phyloP scores from a whole-genome alignment of 1,140 invertebrate genomes.

The Papilio aristodemus region DNA sequence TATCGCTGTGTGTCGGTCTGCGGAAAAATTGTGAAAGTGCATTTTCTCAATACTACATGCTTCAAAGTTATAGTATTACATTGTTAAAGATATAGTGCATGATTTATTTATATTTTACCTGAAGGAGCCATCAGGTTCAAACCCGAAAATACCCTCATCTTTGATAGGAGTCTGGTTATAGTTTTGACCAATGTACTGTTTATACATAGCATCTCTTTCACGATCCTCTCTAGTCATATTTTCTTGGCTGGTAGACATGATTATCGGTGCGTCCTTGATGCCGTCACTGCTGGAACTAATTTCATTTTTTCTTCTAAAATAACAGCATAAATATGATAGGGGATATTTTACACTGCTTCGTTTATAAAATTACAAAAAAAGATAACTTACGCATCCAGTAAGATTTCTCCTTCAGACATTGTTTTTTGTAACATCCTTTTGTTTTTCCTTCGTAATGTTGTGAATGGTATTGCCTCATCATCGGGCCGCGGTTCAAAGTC shows the following conservation, averaged over 20 bases:
- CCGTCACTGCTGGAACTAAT: constrained; percentile 63
- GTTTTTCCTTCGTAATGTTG: constrained; percentile 78
- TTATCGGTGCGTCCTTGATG: constrained; percentile 74
- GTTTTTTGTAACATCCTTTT: constrained; percentile 88
- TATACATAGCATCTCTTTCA: constrained; percentile 66
- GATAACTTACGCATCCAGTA: constrained; percentile 82
- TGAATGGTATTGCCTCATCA: constrained; percentile 81
- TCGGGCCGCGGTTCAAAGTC: constrained; percentile 90
- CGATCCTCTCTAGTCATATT: constrained; percentile 77
- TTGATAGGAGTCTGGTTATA: constrained; percentile 82
- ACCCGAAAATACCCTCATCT: constrained; percentile 82
- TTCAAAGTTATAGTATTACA: not conserved
- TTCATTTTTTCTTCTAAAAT: constrained; percentile 74
- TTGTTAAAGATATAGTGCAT: constrained; percentile 8
- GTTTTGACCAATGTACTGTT: constrained; percentile 72
- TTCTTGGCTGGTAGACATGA: constrained; percentile 82
- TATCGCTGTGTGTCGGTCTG: constrained; percentile 20
- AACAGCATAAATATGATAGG: not conserved
- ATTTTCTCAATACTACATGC: constrained; percentile 23
- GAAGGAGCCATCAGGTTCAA: constrained; percentile 77
- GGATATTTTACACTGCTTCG: too few relatives aligned
- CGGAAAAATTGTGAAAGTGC: constrained; percentile 24
- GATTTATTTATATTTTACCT: constrained; percentile 63
- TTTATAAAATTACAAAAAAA: constrained; percentile 1
- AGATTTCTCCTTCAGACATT: constrained; percentile 89